Conservation (phyloP, 2,113 vertebrate genomes). For the Grammomys dolichurus region DNA sequence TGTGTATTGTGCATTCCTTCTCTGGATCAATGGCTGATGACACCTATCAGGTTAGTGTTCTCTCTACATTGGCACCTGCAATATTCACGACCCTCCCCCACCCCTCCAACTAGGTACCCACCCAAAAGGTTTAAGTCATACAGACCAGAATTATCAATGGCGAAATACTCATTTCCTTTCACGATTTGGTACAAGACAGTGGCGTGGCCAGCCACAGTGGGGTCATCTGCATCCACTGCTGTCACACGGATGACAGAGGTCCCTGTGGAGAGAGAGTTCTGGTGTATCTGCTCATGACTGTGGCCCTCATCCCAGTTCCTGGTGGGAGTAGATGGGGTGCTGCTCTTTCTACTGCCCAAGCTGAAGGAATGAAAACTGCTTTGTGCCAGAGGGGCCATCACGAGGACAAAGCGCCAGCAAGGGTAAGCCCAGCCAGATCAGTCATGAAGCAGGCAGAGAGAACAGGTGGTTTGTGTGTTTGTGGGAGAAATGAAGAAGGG, state of each 20-base stretch:
- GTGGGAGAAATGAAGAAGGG: background rate
- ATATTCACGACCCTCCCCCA: fast-evolving
- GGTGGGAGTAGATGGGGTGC: background rate
- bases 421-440: background rate
- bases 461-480: background rate
- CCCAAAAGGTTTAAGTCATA: background rate
- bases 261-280: constrained; percentile 85
- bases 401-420: background rate
- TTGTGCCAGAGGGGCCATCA: background rate
- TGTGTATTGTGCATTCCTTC: fast-evolving
- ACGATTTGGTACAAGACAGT: constrained; percentile 90
- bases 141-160: constrained; percentile 91
- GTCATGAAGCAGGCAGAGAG: background rate
- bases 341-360: background rate
- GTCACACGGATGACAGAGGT: constrained; percentile 89
- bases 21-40: background rate
- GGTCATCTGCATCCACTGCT: constrained; percentile 95
- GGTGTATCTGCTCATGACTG: background rate
- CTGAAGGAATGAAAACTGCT: background rate
- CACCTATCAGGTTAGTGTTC: background rate
- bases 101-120: background rate
- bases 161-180: constrained; percentile 87
- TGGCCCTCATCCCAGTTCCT: background rate
- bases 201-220: constrained; percentile 90
- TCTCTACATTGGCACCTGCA: background rate